Evolutionary conservation across 2,113 vertebrate species (phyloP).

Genomic region (Pelusios castaneus): DNA sequence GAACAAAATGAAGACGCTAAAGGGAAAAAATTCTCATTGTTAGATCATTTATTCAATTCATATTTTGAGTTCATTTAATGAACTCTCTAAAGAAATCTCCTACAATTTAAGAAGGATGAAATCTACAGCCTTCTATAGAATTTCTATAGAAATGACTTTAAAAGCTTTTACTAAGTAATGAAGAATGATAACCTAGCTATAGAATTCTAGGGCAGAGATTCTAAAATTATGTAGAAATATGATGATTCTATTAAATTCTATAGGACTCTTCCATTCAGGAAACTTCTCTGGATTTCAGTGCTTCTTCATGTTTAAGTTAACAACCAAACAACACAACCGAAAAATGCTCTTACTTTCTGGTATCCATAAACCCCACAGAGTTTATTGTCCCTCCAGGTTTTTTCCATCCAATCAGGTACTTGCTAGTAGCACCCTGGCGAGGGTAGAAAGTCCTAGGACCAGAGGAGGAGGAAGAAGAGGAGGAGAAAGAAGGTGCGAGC

Average conservation of each 20-base stretch:
- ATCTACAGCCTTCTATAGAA: neutral
- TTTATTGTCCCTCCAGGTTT: conserved; percentile 99
- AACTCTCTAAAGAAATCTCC: neutral
- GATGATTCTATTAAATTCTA: neutral
- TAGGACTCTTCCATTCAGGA: neutral
- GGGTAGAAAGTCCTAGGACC: conserved; percentile 98
- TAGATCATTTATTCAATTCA: conserved; percentile 22
- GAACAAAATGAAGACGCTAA: conserved; percentile 5
- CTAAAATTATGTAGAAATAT: conserved; percentile 1
- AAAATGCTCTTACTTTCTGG: conserved; percentile 90
- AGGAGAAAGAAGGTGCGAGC: conserved; percentile 83
- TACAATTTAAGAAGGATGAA: conserved; percentile 21
- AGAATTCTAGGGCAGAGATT: neutral
- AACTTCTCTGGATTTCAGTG: neutral
- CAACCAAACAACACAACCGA: conserved; percentile 40
- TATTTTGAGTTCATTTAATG: neutral
- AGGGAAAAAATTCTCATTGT: neutral
- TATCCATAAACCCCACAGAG: conserved; percentile 98
- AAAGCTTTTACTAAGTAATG: neutral
- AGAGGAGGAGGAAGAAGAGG: conserved; percentile 89
- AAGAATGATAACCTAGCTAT: neutral
- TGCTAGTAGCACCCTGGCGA: conserved; percentile 98
- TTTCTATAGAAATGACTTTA: neutral
- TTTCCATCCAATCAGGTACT: conserved; percentile 99
- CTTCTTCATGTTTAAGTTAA: neutral